A percentile compares a stretch with the other conserved stretches of the same genome.
Evolutionary conservation across 2,888 invertebrate genomes (phyloP).

Genomic region (Drosophila picticornis): DNA sequence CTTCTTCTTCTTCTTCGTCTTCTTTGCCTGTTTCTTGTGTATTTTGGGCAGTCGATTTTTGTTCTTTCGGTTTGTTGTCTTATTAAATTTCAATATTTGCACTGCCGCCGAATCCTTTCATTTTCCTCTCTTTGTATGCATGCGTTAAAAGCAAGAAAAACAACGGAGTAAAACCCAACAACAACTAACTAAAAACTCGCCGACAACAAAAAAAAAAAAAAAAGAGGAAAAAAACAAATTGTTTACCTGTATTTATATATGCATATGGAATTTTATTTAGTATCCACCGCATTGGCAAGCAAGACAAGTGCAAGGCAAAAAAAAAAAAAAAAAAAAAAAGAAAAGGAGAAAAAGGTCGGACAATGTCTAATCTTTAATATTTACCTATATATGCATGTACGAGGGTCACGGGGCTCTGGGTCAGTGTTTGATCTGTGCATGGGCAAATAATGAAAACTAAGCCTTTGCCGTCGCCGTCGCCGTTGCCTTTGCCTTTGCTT

Average conservation of each 20-base stretch:
- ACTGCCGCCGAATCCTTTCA: conserved; percentile 69
- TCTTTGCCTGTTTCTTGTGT: background rate
- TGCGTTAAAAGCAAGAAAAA: conserved; percentile 52
- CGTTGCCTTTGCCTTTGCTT: conserved; percentile 15
- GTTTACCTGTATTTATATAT: conserved; percentile 9
- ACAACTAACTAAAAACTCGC: conserved; percentile 44
- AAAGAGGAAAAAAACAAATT: background rate
- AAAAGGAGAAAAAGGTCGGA: conserved; percentile 52
- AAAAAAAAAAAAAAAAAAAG: conserved; percentile 36
- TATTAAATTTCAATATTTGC: conserved; percentile 70
- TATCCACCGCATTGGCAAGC: conserved; percentile 76
- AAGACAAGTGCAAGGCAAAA: conserved; percentile 51
- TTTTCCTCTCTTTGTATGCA: conserved; percentile 51
- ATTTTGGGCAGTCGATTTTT: conserved; percentile 34
- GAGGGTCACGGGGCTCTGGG: conserved; percentile 53
- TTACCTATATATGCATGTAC: conserved; percentile 38
- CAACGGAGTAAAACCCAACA: conserved; percentile 9
- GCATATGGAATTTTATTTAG: conserved; percentile 28
- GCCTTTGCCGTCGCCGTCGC: conserved; percentile 53
- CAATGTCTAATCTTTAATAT: conserved; percentile 67
- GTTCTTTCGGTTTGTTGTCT: conserved; percentile 32
- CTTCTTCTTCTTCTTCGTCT: background rate
- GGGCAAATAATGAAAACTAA: conserved; percentile 68
- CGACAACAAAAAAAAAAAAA: conserved; percentile 45
- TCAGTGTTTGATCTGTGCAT: conserved; percentile 73